A percentile compares a stretch with the other conserved stretches of the same genome.
These are phyloP conservation scores for Agonopterix arenella DNA, from an alignment of 2,888 invertebrate species.

Conservation along the genomic window DNA sequence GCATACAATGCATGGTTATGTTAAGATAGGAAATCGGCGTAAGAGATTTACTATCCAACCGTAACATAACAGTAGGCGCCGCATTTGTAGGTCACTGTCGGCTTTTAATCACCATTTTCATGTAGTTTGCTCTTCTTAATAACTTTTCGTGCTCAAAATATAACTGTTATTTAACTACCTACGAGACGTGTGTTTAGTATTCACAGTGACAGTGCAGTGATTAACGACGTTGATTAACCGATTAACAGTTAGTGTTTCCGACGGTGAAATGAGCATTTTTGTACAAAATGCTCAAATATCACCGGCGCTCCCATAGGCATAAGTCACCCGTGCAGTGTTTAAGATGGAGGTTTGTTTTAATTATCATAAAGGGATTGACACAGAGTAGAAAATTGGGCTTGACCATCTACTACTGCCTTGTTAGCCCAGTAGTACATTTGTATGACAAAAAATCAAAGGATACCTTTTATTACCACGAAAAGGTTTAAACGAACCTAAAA, in stretches of 20 bases:
- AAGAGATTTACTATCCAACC: conserved; percentile 36
- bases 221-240: conserved; percentile 29
- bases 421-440: no score
- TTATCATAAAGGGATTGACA: no score
- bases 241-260: conserved; percentile 17
- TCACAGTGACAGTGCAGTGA: conserved; percentile 22
- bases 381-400: no score
- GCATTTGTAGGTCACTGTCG: conserved; percentile 30
- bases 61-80: conserved; percentile 46
- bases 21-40: conserved; percentile 14
- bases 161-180: conserved; percentile 24
- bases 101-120: conserved; percentile 22
- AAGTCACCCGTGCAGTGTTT: conserved; percentile 71
- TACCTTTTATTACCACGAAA: no score
- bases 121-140: conserved; percentile 11
- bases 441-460: no score
- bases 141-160: conserved; percentile 24
- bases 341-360: conserved; percentile 57
- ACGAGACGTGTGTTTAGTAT: background rate
- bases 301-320: conserved; percentile 70
- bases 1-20: conserved; percentile 10
- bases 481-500: no score
- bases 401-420: no score
- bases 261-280: conserved; percentile 72
- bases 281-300: conserved; percentile 74